Evolutionary conservation across 2,888 invertebrate genomes (phyloP), one percentile per base, ranked within the genome.

Genomic region (Leuctra nigra): DNA sequence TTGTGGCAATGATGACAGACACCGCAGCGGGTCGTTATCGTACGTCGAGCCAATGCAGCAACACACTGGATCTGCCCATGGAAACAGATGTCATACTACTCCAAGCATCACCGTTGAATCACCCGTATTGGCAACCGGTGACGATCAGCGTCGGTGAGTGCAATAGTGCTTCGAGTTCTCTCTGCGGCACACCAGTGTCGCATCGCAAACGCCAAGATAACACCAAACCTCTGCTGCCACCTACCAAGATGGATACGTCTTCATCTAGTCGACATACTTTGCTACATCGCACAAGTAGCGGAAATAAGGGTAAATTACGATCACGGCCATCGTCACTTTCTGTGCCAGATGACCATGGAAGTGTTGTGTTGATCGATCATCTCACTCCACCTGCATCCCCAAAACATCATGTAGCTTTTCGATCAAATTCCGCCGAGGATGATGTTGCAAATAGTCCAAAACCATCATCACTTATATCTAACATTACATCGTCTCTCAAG

Each of bases 61-160:
- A 68, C 9, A 69, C 72, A 18, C 64, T 66, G 50, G 57, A 56
- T 14, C 18, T 39, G 7, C 73, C 72, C 48, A n/a, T n/a, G n/a
- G 78, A 79, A 62, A 77, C 77, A 23, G 77, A 78, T 2, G 54
- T 75, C 64, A 76, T 79, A 57, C 67, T 78, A 47, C 71, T 79
- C 55, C 78, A 78, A 66, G 70, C 77, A 1, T 77, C 75, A 47
- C 77, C 78, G 13, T 67, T 76, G 41, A 65, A 68, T n/a, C 76
- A 75, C 33, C 47, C 58, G 13, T 25, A 38, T 59, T 78, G 78
- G 78, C 73, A 75, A 47, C 77, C 77, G 11, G 67, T 76, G 14
- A 58, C 48, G 13, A 44, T 53, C 29, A 56, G 44, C 50, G 38
- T 48, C 11, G 41, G 53, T 1, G 56, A 54, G 14, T 56, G 24